Percentiles rank a stretch among this genome's conserved stretches.
Evolutionary conservation across 2,797 vertebrate genomes (phyloP).

Genomic region (Danio choprae): DNA sequence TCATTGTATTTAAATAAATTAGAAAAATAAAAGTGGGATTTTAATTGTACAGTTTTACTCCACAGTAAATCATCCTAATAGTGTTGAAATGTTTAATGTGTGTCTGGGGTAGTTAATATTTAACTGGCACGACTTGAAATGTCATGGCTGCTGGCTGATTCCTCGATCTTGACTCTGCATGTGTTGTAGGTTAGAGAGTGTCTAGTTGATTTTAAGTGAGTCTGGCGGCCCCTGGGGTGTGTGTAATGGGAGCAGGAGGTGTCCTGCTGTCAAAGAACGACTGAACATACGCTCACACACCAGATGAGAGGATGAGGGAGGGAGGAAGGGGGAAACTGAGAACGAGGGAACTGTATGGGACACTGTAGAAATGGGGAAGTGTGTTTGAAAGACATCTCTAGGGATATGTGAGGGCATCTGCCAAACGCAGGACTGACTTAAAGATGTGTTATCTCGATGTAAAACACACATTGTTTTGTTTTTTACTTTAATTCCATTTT

Average conservation of each 20-base stretch:
- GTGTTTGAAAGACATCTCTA: conserved; percentile 1
- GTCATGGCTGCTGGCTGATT: not conserved
- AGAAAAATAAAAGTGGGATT: no score
- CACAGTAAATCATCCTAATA: not conserved
- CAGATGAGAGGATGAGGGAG: not conserved
- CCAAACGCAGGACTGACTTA: not conserved
- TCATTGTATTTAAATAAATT: no score
- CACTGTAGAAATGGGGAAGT: not conserved
- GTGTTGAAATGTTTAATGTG: not conserved
- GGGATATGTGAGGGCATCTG: not conserved
- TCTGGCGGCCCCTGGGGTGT: conserved; percentile 35
- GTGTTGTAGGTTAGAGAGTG: not conserved
- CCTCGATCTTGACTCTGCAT: not conserved
- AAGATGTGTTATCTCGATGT: no score
- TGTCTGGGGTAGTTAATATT: conserved; percentile 17
- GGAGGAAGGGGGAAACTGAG: not conserved
- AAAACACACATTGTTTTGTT: no score
- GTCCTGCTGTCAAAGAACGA: conserved; percentile 42
- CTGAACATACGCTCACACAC: conserved; percentile 10
- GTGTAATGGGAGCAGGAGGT: conserved; percentile 34
- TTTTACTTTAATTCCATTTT: not conserved
- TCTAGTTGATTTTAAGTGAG: conserved; percentile 4
- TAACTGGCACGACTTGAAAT: not conserved
- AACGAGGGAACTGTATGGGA: conserved; percentile 6
- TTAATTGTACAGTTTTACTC: not conserved